Evolutionary conservation across 2,797 vertebrate species (phyloP), one percentile per base, ranked within the genome.

Genomic region (Anguilla megastoma): DNA sequence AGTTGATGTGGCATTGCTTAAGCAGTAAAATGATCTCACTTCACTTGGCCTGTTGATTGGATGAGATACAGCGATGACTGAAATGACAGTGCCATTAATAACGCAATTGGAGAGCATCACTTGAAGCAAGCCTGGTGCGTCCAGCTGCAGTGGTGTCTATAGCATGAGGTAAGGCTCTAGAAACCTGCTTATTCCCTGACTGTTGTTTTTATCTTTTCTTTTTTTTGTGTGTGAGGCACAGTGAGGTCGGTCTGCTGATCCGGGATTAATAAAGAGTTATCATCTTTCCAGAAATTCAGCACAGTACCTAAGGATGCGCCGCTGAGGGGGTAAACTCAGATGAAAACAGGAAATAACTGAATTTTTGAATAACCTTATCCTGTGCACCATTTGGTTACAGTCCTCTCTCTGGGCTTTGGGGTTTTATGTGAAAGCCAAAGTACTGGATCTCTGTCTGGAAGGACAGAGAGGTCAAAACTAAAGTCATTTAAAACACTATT

Each of bases 261-360:
- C 66, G 41, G 8, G 80, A 60, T 45, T 84, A 85, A 36, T 69
- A 27, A 85, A 88, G 24, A 41, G 12, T 33, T 52, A 27, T 54
- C 86, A 54, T 21, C 56, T 87, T 84, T 54, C 50, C 50, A 45
- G 30, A 60, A 48, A 9, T 27, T 27, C 56, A 45, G 84, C 4
- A 18, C 41, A 7, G n/a, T 30, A 36, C 16, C 41, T 9, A 36
- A 33, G 41, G n/a, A 84, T 14, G 27, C 21, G 56, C 33, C 18
- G 6, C 60, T 8, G 0, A 66, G 83, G 52, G 63, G 69, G 27
- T 58, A 84, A 71, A 58, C 48, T 33, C 45, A 87, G 45, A 86
- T 86, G 79, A 90, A 91, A 86, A 86, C 24, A 91, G 88, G 88
- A 92, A 86, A 85, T 33, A 33, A 86, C 80, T 30, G 45, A 76